phyloP scores from a whole-genome alignment of 2,888 invertebrate genomes.

The Caenorhabditis angaria region DNA sequence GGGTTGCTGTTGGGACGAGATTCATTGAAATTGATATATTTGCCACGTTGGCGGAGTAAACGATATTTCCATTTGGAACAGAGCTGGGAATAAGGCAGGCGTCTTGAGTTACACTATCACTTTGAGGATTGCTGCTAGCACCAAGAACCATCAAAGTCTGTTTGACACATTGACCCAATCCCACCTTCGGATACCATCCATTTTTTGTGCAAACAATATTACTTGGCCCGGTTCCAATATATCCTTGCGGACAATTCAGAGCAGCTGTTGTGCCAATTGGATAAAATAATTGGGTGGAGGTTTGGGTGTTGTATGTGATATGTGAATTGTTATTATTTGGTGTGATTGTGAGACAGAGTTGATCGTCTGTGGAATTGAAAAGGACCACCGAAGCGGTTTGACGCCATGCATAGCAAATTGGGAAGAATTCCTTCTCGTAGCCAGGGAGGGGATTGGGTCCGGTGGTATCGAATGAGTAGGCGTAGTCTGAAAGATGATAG shows the following conservation, averaged over 20 bases:
- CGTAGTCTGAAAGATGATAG: slow-evolving; percentile 26
- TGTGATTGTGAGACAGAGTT: slow-evolving; percentile 22
- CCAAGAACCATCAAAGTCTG: slow-evolving; percentile 3
- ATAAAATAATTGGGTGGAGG: background rate
- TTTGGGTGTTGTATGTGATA: background rate
- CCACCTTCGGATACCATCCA: slow-evolving; percentile 50
- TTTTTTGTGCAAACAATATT: slow-evolving; percentile 44
- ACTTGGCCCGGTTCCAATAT: slow-evolving; percentile 24
- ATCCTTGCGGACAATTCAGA: slow-evolving; percentile 50
- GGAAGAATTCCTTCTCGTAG: slow-evolving; percentile 42
- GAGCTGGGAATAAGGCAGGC: slow-evolving; percentile 18
- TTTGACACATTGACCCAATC: slow-evolving; percentile 28
- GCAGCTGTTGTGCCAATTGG: slow-evolving; percentile 55
- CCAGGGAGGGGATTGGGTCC: slow-evolving; percentile 36
- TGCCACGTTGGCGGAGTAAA: slow-evolving; percentile 33
- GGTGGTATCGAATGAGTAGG: slow-evolving; percentile 42
- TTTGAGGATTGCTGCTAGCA: background rate
- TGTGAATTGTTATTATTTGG: slow-evolving; percentile 8
- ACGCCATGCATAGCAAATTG: slow-evolving; percentile 51
- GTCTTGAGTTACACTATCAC: background rate
- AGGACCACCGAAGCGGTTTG: slow-evolving; percentile 38
- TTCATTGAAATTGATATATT: slow-evolving; percentile 2
- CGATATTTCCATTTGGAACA: slow-evolving; percentile 28
- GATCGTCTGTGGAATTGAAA: slow-evolving; percentile 35
- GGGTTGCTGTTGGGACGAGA: slow-evolving; percentile 33